A percentile compares a stretch with the other conserved stretches of the same genome.
These are phyloP conservation scores for Lucifuga dentata DNA, from an alignment of 2,113 vertebrate genomes.

Conservation along the genomic window DNA sequence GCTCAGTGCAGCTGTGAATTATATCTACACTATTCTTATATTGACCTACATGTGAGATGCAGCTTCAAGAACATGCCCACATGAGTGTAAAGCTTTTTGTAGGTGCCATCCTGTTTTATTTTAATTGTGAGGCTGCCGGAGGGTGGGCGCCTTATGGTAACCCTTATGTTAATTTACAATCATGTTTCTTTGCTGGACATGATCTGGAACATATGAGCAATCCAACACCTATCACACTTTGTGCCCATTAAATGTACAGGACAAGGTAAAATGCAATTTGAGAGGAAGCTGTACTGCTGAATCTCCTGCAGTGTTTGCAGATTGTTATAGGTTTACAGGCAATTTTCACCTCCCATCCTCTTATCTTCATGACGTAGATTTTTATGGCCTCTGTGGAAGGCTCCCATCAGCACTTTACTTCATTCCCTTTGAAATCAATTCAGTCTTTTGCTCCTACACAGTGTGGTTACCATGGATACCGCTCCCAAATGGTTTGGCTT, in stretches of 20 bases:
- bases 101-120: slow-evolving; percentile 24
- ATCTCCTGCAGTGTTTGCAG: slow-evolving; percentile 21
- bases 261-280: neutral
- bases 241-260: slow-evolving; percentile 2
- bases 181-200: slow-evolving; percentile 41
- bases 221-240: neutral
- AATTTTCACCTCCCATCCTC: slow-evolving; percentile 42
- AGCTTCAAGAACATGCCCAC: slow-evolving; percentile 48
- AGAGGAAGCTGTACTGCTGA: slow-evolving; percentile 19
- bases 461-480: slow-evolving; percentile 79
- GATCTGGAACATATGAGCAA: slow-evolving; percentile 38
- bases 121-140: slow-evolving; percentile 31
- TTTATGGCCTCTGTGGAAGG: slow-evolving; percentile 66
- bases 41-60: slow-evolving; percentile 67
- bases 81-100: slow-evolving; percentile 31
- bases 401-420: slow-evolving; percentile 71
- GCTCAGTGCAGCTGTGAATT: slow-evolving; percentile 67
- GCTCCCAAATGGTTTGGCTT: slow-evolving; percentile 70
- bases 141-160: slow-evolving; percentile 49
- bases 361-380: slow-evolving; percentile 55
- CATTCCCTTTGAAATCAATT: slow-evolving; percentile 73
- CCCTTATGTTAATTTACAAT: slow-evolving; percentile 57
- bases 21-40: slow-evolving; percentile 66
- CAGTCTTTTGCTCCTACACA: slow-evolving; percentile 75
- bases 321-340: slow-evolving; percentile 38